These are phyloP conservation scores for Drosophila bocqueti DNA, from an alignment of 1,140 invertebrate genomes.

Conservation along the genomic window DNA sequence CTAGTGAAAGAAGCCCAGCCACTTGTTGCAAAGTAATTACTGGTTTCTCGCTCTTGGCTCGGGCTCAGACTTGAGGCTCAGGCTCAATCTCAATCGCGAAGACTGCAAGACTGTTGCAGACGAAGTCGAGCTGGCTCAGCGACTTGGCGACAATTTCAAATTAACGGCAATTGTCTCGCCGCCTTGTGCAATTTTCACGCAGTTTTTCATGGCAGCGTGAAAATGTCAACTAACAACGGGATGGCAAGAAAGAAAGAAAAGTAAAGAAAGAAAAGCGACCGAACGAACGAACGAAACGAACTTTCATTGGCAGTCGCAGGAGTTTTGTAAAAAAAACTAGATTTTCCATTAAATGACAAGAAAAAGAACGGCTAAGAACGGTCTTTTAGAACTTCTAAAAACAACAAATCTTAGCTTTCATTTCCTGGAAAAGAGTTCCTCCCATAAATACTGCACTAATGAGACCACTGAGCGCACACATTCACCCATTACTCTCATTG, in stretches of 20 bases:
- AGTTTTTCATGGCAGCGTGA: slow-evolving; percentile 71
- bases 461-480: slow-evolving; percentile 10
- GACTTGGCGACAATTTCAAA: slow-evolving; percentile 79
- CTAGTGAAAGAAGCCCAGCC: slow-evolving; percentile 80
- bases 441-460: slow-evolving; percentile 15
- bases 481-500: slow-evolving; percentile 14
- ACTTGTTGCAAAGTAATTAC: slow-evolving; percentile 72
- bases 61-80: not conserved
- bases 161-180: slow-evolving; percentile 81
- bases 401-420: not conserved
- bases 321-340: slow-evolving; percentile 15
- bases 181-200: slow-evolving; percentile 78
- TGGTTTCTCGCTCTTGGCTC: slow-evolving; percentile 47
- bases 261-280: slow-evolving; percentile 45
- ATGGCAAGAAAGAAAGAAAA: slow-evolving; percentile 20
- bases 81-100: slow-evolving; percentile 7
- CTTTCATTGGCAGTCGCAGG: slow-evolving; percentile 58
- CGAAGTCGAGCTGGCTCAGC: slow-evolving; percentile 21
- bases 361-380: slow-evolving; percentile 1
- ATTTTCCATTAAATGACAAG: slow-evolving; percentile 2
- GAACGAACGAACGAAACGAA: slow-evolving; percentile 42
- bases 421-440: not conserved
- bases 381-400: not conserved
- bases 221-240: slow-evolving; percentile 52
- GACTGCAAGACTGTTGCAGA: slow-evolving; percentile 19